Percentiles rank a stretch among this genome's conserved stretches.
Evolutionary conservation across 1,140 invertebrate species (phyloP).

Genomic region (Aricia agestis): DNA sequence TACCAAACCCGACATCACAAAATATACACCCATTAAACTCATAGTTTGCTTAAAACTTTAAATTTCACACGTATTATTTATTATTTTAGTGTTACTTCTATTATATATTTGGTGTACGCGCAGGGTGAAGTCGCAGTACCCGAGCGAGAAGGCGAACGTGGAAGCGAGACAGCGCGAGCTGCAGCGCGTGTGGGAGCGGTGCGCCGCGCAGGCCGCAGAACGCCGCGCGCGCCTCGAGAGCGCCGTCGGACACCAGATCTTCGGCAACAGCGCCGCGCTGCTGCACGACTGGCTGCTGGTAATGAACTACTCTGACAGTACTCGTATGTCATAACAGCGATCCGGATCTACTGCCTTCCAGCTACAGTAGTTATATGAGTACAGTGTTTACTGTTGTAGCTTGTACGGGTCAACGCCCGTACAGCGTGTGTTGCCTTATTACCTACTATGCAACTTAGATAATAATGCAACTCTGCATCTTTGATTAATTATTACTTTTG

Average conservation of each 20-base stretch:
- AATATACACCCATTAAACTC: not conserved
- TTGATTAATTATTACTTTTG: too few species aligned
- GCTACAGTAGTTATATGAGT: too few species aligned
- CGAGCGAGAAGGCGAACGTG: slow-evolving; percentile 91
- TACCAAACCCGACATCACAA: not conserved
- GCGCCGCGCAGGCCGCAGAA: slow-evolving; percentile 89
- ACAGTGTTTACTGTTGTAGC: too few species aligned
- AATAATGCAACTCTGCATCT: too few species aligned
- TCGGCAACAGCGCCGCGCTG: slow-evolving; percentile 83
- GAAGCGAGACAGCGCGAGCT: slow-evolving; percentile 90
- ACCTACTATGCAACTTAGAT: too few species aligned
- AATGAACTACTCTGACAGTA: not conserved
- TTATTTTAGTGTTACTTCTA: too few species aligned
- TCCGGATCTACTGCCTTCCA: too few species aligned
- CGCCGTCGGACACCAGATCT: slow-evolving; percentile 96
- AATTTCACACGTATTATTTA: too few species aligned
- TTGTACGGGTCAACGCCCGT: too few species aligned
- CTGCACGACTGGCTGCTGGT: slow-evolving; percentile 69
- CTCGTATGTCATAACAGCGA: too few species aligned
- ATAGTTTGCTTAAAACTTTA: too few species aligned
- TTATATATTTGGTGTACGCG: not conserved
- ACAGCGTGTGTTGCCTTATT: too few species aligned
- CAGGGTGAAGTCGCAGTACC: slow-evolving; percentile 93
- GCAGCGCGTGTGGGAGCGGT: slow-evolving; percentile 90
- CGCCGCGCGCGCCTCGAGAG: slow-evolving; percentile 89